Conservation (phyloP, 2,797 vertebrate species). For the Neosilurus mollespiculum region DNA sequence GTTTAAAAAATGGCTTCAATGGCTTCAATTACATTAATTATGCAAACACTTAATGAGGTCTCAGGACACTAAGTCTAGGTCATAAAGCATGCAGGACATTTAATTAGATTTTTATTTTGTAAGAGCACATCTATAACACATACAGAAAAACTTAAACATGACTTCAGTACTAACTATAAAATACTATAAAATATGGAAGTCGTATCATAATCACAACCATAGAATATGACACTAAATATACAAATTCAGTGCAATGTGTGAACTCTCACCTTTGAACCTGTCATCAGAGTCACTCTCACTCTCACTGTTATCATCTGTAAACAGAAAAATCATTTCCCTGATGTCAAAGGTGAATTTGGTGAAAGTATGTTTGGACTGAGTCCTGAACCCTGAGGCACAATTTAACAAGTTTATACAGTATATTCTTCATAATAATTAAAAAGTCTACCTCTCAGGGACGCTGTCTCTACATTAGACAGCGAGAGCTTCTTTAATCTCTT, state of each 20-base stretch:
- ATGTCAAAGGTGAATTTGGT: conserved; percentile 58
- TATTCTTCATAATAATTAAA: conserved; percentile 48
- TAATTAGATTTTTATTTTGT: background rate
- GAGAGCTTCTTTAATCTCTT: conserved; percentile 96
- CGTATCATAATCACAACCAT: too few species aligned
- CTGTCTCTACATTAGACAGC: conserved; percentile 90
- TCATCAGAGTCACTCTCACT: conserved; percentile 99
- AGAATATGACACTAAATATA: too few species aligned
- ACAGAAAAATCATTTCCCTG: conserved; percentile 65
- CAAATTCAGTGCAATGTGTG: conserved; percentile 34
- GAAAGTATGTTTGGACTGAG: conserved; percentile 54
- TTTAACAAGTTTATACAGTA: conserved; percentile 45
- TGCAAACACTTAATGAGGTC: background rate
- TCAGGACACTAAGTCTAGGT: background rate
- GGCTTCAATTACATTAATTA: background rate
- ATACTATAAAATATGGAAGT: too few species aligned
- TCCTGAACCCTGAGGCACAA: conserved; percentile 32
- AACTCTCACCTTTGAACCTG: conserved; percentile 95
- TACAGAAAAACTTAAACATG: background rate
- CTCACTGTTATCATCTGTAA: conserved; percentile 97
- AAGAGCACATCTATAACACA: background rate
- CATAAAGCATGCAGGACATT: background rate
- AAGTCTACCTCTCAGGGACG: conserved; percentile 87
- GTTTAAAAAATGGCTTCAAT: too few species aligned
- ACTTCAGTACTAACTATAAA: background rate